A percentile compares a stretch with the other conserved stretches of the same genome.
phyloP scores from a whole-genome alignment of 2,797 vertebrate genomes.

The Propithecus deckenii region DNA sequence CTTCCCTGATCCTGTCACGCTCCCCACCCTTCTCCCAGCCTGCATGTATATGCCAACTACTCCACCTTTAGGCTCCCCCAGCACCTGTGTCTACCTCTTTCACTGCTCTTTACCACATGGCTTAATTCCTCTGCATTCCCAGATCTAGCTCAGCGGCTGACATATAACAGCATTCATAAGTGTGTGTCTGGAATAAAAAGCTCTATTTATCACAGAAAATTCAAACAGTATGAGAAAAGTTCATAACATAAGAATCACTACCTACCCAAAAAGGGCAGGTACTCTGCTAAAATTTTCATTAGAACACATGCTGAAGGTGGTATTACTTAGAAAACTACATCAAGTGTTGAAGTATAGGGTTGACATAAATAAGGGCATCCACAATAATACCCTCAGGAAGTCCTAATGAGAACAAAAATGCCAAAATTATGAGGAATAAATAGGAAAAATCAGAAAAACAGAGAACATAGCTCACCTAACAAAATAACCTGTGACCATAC shows the following conservation, averaged over 20 bases:
- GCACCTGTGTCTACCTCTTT: not conserved
- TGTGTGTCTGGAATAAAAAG: not conserved
- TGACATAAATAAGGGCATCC: not conserved
- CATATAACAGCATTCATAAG: not conserved
- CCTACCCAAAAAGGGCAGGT: not conserved
- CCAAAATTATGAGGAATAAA: not conserved
- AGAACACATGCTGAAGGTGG: not conserved
- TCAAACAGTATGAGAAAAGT: conserved; percentile 22
- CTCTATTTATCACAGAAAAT: not conserved
- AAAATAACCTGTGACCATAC: not conserved
- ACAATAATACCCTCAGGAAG: not conserved
- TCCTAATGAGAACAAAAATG: conserved; percentile 29
- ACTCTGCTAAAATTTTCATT: not conserved
- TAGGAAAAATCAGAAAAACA: not conserved
- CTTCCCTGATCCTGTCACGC: not conserved
- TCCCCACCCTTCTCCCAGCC: not conserved
- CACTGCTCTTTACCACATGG: not conserved
- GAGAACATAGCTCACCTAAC: not conserved
- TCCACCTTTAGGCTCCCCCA: not conserved
- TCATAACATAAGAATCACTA: not conserved
- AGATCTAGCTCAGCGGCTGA: not conserved
- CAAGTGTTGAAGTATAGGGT: not conserved
- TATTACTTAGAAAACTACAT: conserved; percentile 10
- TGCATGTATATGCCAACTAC: not conserved
- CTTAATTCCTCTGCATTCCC: not conserved